A percentile compares a stretch with the other conserved stretches of the same genome.
phyloP scores from a whole-genome alignment of 1,140 invertebrate species.

The Gryllus bimaculatus region DNA sequence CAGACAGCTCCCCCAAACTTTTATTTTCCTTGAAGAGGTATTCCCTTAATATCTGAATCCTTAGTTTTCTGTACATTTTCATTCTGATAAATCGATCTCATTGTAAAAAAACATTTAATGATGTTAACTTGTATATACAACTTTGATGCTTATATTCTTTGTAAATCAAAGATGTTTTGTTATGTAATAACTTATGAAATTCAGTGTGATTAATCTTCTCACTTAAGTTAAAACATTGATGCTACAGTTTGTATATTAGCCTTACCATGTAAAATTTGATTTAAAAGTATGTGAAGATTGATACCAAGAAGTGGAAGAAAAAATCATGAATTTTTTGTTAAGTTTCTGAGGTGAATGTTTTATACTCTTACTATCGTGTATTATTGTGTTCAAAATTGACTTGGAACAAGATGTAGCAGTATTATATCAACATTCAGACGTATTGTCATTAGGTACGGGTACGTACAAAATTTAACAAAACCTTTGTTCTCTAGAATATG shows the following conservation, averaged over 20 bases:
- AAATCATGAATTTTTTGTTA: conserved; percentile 8
- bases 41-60: background rate
- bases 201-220: background rate
- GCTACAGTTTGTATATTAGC: background rate
- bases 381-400: background rate
- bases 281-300: background rate
- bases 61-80: conserved; percentile 1
- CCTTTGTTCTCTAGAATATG: background rate
- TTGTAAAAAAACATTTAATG: background rate
- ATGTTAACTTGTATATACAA: background rate
- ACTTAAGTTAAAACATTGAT: background rate
- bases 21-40: background rate
- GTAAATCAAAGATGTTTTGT: background rate
- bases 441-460: background rate
- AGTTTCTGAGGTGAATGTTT: background rate
- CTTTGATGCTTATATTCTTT: background rate
- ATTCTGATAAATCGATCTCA: background rate
- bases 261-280: background rate
- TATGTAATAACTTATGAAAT: background rate
- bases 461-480: background rate
- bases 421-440: background rate
- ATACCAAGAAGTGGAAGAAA: background rate
- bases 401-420: background rate
- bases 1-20: background rate
- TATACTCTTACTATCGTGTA: background rate